Percentiles rank a stretch among this genome's conserved stretches.
These are phyloP conservation scores for Leptinotarsa haldemani DNA, from an alignment of 2,888 invertebrate genomes.

Conservation along the genomic window DNA sequence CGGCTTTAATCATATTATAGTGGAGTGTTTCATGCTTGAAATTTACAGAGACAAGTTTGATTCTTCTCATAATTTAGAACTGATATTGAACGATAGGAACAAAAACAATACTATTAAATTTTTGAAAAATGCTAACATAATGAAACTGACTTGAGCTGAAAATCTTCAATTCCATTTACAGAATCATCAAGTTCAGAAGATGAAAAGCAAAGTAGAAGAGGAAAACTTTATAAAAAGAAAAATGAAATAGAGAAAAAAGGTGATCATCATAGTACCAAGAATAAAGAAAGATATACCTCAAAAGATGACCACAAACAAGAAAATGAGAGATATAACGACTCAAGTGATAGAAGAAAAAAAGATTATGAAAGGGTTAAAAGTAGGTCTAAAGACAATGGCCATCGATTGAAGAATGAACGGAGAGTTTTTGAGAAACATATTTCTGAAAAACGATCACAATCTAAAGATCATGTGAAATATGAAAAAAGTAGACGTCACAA, in stretches of 20 bases:
- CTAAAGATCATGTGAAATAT: slow-evolving; percentile 40
- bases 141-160: not conserved
- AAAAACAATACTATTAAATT: not conserved
- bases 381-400: slow-evolving; percentile 49
- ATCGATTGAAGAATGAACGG: slow-evolving; percentile 45
- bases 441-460: slow-evolving; percentile 42
- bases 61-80: not conserved
- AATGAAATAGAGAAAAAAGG: slow-evolving; percentile 32
- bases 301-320: slow-evolving; percentile 27
- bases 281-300: slow-evolving; percentile 31
- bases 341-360: slow-evolving; percentile 34
- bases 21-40: not conserved
- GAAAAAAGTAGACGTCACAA: slow-evolving; percentile 32
- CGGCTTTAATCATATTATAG: not conserved
- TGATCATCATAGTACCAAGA: slow-evolving; percentile 29
- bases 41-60: not conserved
- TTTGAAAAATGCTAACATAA: no score
- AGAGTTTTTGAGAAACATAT: slow-evolving; percentile 31
- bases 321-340: slow-evolving; percentile 36
- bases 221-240: slow-evolving; percentile 38
- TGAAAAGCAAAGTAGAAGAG: slow-evolving; percentile 45
- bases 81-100: not conserved
- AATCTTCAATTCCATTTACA: slow-evolving; percentile 27
- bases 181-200: slow-evolving; percentile 55
- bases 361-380: slow-evolving; percentile 50